Evolutionary conservation across 2,888 invertebrate species (phyloP).

Genomic region (Lithophane semibrunnea): DNA sequence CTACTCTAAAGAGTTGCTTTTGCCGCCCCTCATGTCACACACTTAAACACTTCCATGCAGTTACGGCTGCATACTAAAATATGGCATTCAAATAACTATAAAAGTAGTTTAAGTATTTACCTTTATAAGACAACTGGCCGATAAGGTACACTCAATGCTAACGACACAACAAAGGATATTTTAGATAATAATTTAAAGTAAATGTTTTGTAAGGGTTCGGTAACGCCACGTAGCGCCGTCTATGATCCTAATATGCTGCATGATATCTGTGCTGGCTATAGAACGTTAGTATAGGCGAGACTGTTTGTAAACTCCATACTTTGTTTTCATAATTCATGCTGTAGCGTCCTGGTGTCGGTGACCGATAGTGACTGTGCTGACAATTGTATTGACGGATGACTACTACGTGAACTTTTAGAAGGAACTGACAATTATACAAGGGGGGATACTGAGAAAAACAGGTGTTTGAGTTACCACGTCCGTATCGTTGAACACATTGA

Average conservation of each 20-base stretch:
- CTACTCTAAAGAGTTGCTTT: neutral
- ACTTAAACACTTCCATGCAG: conserved; percentile 1
- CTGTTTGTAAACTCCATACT: conserved; percentile 62
- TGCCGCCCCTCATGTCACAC: neutral
- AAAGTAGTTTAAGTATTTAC: conserved; percentile 52
- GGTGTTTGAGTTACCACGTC: conserved; percentile 18
- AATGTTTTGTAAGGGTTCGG: conserved; percentile 25
- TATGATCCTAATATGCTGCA: conserved; percentile 4
- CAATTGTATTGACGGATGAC: conserved; percentile 58
- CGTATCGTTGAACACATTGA: neutral
- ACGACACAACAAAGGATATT: conserved; percentile 52
- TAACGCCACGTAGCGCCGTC: conserved; percentile 1
- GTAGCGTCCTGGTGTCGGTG: conserved; percentile 57
- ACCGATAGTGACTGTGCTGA: conserved; percentile 51
- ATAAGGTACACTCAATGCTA: conserved; percentile 57
- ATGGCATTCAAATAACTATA: conserved; percentile 58
- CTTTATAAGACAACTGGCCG: conserved; percentile 43
- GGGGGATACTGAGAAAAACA: conserved; percentile 33
- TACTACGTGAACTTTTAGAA: conserved; percentile 41
- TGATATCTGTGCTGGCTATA: conserved; percentile 22
- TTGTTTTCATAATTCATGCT: conserved; percentile 63
- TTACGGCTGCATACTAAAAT: conserved; percentile 39
- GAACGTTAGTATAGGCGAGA: conserved; percentile 40
- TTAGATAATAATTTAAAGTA: conserved; percentile 32
- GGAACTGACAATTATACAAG: conserved; percentile 25